Conservation (phyloP, 2,113 vertebrate species). For the Chamaea fasciata region DNA sequence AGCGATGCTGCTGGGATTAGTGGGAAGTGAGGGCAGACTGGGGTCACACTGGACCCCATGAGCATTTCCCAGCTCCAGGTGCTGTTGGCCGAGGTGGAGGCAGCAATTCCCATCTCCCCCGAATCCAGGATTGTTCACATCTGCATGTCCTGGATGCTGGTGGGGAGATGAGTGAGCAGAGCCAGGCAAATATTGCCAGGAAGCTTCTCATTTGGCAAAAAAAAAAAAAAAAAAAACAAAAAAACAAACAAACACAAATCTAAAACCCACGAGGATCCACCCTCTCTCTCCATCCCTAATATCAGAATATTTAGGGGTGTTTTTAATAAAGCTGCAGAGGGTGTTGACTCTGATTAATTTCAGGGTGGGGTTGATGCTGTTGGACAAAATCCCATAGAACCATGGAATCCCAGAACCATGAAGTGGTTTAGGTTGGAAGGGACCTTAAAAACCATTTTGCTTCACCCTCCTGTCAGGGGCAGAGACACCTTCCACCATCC, state of each 20-base stretch:
- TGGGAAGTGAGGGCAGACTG: background rate
- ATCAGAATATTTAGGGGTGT: background rate
- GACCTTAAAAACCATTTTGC: background rate
- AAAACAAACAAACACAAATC: too few relatives aligned
- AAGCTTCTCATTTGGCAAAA: background rate
- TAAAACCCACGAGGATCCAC: background rate
- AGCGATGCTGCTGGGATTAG: background rate
- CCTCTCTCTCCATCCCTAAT: fast-evolving
- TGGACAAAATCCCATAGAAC: background rate
- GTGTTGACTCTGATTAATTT: background rate
- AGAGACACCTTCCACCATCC: fast-evolving
- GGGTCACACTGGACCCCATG: fast-evolving
- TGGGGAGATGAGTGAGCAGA: background rate
- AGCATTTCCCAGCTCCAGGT: background rate
- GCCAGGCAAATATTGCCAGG: background rate
- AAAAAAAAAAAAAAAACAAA: too few relatives aligned
- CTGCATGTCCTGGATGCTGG: background rate
- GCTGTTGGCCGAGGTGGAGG: background rate
- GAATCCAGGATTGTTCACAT: background rate
- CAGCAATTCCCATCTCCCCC: fast-evolving
- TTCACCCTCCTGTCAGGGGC: background rate
- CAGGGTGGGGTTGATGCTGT: background rate
- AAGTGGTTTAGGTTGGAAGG: background rate
- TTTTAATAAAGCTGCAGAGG: background rate
- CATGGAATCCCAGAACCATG: background rate